Conservation (phyloP, 2,113 vertebrate genomes). For the Sakesphorus luctuosus region DNA sequence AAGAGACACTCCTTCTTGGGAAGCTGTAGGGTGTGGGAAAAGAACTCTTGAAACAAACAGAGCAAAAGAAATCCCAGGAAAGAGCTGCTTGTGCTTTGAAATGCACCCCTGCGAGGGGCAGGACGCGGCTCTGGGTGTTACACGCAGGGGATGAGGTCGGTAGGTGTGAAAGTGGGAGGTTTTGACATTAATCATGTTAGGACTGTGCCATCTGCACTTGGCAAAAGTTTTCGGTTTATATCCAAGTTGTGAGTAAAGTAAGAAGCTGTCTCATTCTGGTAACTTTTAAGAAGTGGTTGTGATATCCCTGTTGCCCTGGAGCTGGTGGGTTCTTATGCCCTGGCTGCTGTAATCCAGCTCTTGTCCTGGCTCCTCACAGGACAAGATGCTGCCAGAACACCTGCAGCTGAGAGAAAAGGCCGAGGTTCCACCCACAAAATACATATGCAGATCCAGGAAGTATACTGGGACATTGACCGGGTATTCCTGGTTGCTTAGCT, state of each 20-base stretch:
- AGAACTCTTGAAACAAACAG: background rate
- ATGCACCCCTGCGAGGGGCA: no score
- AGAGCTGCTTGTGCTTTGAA: rapidly evolving
- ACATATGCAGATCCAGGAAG: background rate
- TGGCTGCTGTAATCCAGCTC: rapidly evolving
- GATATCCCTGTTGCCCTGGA: background rate
- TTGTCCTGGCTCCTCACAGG: background rate
- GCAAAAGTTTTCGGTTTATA: background rate
- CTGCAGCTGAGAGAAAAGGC: background rate
- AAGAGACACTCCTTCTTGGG: background rate
- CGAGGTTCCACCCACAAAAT: background rate
- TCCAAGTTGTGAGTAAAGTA: background rate
- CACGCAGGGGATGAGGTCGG: rapidly evolving
- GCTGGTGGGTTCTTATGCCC: rapidly evolving
- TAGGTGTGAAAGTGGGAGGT: background rate
- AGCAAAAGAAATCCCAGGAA: background rate
- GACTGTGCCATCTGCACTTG: rapidly evolving
- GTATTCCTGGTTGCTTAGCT: background rate
- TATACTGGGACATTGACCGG: rapidly evolving
- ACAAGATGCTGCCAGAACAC: background rate
- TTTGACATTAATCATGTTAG: background rate
- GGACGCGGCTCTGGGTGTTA: background rate
- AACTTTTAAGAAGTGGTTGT: background rate
- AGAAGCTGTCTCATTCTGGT: background rate
- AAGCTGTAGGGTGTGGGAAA: background rate